Percentiles rank a stretch among this genome's conserved stretches.
Evolutionary conservation across 1,140 invertebrate genomes (phyloP).

Genomic region (Trinorchestia longiramus): DNA sequence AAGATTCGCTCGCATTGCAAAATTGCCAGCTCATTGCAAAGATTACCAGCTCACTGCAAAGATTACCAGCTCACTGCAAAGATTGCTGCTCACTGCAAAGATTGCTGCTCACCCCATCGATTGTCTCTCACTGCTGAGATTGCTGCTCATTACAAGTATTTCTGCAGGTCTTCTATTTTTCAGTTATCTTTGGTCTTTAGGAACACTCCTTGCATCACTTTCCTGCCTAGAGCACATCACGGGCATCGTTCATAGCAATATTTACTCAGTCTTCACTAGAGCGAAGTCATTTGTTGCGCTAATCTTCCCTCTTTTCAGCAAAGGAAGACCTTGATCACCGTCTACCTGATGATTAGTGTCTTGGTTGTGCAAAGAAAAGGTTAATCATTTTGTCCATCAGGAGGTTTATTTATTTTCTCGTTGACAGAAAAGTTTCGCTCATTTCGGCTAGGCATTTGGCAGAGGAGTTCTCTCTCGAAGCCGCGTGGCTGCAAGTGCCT

Average conservation of each 20-base stretch:
- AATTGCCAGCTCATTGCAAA: too few species aligned
- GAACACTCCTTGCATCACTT: too few species aligned
- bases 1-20: too few species aligned
- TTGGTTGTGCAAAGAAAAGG: not conserved
- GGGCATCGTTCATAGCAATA: not conserved
- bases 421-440: not conserved
- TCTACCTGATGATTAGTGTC: not conserved
- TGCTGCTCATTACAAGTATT: too few species aligned
- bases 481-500: not conserved
- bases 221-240: too few species aligned
- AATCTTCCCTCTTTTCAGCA: not conserved
- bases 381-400: not conserved
- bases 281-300: not conserved
- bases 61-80: too few species aligned
- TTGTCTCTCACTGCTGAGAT: too few species aligned
- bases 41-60: too few species aligned
- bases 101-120: too few species aligned
- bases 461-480: not conserved
- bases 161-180: too few species aligned
- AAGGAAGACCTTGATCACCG: not conserved
- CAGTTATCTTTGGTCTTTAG: too few species aligned
- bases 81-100: too few species aligned
- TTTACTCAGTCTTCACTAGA: not conserved
- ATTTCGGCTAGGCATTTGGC: not conserved
- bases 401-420: not conserved